phyloP scores from a whole-genome alignment of 2,797 vertebrate genomes.

The Danio jaintianensis region DNA sequence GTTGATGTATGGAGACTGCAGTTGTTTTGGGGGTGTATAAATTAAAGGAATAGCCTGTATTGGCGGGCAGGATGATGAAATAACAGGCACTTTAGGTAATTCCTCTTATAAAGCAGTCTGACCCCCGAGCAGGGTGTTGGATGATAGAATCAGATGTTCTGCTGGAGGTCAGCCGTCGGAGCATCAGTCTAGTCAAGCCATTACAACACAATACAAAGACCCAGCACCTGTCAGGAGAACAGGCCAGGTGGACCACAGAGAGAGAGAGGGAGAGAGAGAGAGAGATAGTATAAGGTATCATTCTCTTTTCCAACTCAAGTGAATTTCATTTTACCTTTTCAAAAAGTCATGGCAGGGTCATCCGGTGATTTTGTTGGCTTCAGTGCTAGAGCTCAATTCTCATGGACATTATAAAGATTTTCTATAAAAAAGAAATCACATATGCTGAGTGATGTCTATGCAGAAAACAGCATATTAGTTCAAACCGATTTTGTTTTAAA shows the following conservation, averaged over 20 bases:
- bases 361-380: background rate
- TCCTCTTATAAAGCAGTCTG: constrained; percentile 90
- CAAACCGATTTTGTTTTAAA: background rate
- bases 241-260: constrained; percentile 43
- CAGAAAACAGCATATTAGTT: background rate
- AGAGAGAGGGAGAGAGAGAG: background rate
- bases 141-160: constrained; percentile 94
- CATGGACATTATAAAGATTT: background rate
- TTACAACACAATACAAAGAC: constrained; percentile 68
- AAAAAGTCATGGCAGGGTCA: constrained; percentile 8
- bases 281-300: constrained; percentile 28
- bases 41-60: constrained; percentile 89
- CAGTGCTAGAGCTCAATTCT: background rate
- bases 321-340: constrained; percentile 48
- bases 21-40: constrained; percentile 88
- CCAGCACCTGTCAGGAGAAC: constrained; percentile 64
- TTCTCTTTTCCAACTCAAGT: constrained; percentile 37
- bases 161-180: constrained; percentile 84
- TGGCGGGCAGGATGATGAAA: constrained; percentile 94
- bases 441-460: background rate
- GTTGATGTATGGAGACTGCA: constrained; percentile 88
- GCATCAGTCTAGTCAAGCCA: constrained; percentile 87
- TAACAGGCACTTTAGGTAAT: constrained; percentile 98
- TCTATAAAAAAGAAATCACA: background rate
- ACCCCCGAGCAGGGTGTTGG: constrained; percentile 74